Conservation (phyloP, 2,113 vertebrate species). For the Oxyruncus cristatus region DNA sequence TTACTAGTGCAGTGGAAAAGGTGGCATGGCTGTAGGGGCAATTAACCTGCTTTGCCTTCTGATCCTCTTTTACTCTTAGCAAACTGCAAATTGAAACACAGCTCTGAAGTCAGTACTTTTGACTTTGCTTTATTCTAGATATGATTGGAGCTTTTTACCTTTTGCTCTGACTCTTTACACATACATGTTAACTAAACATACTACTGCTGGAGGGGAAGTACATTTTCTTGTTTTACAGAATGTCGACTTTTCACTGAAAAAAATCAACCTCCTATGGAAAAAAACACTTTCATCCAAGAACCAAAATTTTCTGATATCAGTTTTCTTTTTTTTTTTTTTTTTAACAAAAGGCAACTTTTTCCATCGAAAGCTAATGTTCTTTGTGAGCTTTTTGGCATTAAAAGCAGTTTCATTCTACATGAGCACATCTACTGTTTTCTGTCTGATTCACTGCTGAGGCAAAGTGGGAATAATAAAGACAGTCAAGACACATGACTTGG, state of each 20-base stretch:
- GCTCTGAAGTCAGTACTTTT: background rate
- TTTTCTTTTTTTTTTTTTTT: background rate
- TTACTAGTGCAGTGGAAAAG: background rate
- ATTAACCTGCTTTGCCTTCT: background rate
- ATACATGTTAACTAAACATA: background rate
- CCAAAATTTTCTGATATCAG: background rate
- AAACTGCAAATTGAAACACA: background rate
- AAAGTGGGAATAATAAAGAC: background rate
- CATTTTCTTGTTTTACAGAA: background rate
- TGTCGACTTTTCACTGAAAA: background rate
- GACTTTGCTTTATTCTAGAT: background rate
- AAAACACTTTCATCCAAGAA: background rate
- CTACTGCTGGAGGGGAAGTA: background rate
- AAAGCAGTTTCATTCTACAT: background rate
- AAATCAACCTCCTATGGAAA: background rate
- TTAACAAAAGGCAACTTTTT: background rate
- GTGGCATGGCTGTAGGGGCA: background rate
- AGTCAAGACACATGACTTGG: background rate
- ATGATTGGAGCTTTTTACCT: background rate
- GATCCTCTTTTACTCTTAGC: background rate
- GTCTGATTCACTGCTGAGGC: background rate
- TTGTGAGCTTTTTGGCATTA: background rate
- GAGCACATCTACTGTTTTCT: background rate
- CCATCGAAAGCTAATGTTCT: background rate
- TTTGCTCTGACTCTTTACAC: background rate